Evolutionary conservation across 1,140 invertebrate species (phyloP).

Genomic region (Atta texana): DNA sequence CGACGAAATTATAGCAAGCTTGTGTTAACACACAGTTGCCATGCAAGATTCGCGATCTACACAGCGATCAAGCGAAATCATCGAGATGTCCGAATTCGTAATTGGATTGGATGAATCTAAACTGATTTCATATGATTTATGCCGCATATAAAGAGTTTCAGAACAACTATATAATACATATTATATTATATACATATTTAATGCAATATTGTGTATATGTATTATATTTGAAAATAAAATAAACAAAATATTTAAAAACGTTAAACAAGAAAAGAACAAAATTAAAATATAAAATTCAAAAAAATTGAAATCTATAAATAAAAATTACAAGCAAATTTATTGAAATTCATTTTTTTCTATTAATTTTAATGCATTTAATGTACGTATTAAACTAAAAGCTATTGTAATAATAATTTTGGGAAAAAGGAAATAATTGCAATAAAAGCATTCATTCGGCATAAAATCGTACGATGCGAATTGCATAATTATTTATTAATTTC

Average conservation of each 20-base stretch:
- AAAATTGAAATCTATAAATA: not conserved
- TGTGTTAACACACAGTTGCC: constrained; percentile 32
- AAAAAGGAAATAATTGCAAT: not conserved
- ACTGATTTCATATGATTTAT: constrained; percentile 23
- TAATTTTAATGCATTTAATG: not conserved
- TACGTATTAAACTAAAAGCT: not conserved
- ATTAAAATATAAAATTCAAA: not conserved
- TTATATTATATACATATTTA: no score
- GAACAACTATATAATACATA: not conserved
- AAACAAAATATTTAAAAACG: not conserved
- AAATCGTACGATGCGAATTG: not conserved
- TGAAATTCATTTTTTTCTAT: not conserved
- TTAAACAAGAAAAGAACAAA: not conserved
- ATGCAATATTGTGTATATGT: no score
- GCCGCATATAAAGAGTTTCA: not conserved
- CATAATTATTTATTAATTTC: constrained; percentile 46
- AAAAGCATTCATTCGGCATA: not conserved
- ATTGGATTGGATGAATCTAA: not conserved
- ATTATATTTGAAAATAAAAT: not conserved
- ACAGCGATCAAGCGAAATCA: constrained; percentile 10
- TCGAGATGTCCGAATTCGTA: constrained; percentile 26
- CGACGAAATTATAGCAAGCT: constrained; percentile 33
- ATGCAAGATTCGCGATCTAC: not conserved
- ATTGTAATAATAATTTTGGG: not conserved
- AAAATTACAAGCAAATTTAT: not conserved